phyloP scores from a whole-genome alignment of 1,140 invertebrate species.

The Monochamus saltuarius region DNA sequence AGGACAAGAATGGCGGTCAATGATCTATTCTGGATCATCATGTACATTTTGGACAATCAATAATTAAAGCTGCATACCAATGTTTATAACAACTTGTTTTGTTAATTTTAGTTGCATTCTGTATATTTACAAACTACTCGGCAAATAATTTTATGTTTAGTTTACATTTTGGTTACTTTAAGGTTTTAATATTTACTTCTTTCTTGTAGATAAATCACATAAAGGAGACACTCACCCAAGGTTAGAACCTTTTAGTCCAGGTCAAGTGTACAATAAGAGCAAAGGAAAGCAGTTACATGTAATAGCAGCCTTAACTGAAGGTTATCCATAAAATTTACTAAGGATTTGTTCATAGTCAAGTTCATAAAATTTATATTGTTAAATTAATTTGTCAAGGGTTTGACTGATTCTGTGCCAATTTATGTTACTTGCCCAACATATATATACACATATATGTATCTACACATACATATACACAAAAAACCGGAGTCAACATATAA shows the following conservation, averaged over 20 bases:
- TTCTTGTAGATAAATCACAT: constrained; percentile 47
- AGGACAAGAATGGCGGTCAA: no score
- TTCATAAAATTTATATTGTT: no score
- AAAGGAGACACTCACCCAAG: constrained; percentile 61
- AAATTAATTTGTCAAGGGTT: constrained; percentile 4
- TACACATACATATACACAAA: neutral
- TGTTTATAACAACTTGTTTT: no score
- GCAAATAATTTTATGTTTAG: no score
- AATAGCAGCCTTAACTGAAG: constrained; percentile 51
- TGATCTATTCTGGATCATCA: no score
- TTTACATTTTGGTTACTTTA: neutral
- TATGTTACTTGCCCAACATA: constrained; percentile 10
- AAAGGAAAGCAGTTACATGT: constrained; percentile 88
- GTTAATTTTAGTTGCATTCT: no score
- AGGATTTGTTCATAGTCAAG: no score
- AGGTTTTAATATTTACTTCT: constrained; percentile 5
- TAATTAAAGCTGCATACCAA: no score
- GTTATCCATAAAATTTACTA: neutral
- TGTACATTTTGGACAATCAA: no score
- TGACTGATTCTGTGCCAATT: constrained; percentile 30
- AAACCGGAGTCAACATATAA: no score
- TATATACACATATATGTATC: neutral
- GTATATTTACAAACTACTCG: no score
- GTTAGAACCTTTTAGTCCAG: constrained; percentile 79
- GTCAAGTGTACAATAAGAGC: constrained; percentile 86